Evolutionary conservation across 2,113 vertebrate species (phyloP).

Genomic region (Melanerpes aurifrons): DNA sequence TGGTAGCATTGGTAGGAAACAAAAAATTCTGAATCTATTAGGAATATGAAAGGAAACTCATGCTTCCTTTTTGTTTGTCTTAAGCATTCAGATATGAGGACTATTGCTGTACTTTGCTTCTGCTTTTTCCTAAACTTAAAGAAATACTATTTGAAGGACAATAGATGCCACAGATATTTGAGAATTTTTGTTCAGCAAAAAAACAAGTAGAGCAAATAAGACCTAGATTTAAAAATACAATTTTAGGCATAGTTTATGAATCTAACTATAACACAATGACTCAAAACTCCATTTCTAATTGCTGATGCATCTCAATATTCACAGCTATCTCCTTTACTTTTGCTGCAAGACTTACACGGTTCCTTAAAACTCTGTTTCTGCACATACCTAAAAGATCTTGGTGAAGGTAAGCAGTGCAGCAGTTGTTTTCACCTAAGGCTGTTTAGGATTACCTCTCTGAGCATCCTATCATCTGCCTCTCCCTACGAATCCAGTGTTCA

Average conservation of each 20-base stretch:
- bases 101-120: accelerated
- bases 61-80: not conserved
- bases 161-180: not conserved
- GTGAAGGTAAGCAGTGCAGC: not conserved
- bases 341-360: not conserved
- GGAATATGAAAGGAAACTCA: not conserved
- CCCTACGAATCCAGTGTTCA: accelerated
- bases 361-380: not conserved
- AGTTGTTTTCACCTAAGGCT: not conserved
- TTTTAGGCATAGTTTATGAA: not conserved
- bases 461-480: not conserved
- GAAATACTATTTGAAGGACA: not conserved
- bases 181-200: not conserved
- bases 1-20: not conserved
- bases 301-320: not conserved
- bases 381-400: not conserved
- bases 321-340: not conserved
- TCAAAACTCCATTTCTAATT: not conserved
- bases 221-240: not conserved
- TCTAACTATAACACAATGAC: not conserved
- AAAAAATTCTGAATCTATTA: not conserved
- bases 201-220: not conserved
- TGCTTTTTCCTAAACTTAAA: not conserved
- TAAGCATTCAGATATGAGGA: not conserved
- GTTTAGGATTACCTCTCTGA: not conserved